Base-by-base conservation (phyloP, 2,113 vertebrate genomes). In the Anser brachyrhynchus region DNA sequence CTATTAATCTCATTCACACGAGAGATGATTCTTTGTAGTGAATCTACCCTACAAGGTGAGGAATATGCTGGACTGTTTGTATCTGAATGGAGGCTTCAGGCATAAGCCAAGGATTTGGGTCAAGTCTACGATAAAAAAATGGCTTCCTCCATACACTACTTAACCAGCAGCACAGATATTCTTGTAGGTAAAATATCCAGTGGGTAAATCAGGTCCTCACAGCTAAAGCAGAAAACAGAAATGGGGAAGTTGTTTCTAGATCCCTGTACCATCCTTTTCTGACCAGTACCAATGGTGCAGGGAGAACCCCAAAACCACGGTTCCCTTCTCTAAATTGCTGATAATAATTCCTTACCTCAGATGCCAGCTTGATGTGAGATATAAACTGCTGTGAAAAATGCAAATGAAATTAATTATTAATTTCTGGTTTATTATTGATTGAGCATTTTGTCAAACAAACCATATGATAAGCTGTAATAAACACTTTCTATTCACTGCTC, bases 391-490 rank as follows among this genome's bases (percentile, higher is more conserved):
- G 9, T 58, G 23, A 26, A 94, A 77, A 80, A 20, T 77, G n/a
- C 1, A 3, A 66, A 31, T 22, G 28, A 21, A 84, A 83, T 89
- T 93, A 78, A 81, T 92, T 78, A 92, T 89, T 93, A 85, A 64
- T 93, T 87, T 96, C 75, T 89, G 37, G 41, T 89, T 87, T 90
- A 72, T 51, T 87, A 85, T 59, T 79, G 87, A 94, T 57, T 92
- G 93, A 89, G 58, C 13, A 70, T 83, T 95, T 90, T 77, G 12
- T 73, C 51, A 90, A 88, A 71, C 72, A 90, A 87, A 95, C 77
- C 66, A 19, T 41, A 67, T 29, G 43, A 78, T 69, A 94, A 83
- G 66, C 89, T 93, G 43, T 79, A 97, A 93, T 87, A 92, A 97
- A 87, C 35, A 84, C 31, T 55, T 90, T 75, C 59, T 93, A n/a